phyloP scores from a whole-genome alignment of 2,888 invertebrate species.

The Athalia rosae region DNA sequence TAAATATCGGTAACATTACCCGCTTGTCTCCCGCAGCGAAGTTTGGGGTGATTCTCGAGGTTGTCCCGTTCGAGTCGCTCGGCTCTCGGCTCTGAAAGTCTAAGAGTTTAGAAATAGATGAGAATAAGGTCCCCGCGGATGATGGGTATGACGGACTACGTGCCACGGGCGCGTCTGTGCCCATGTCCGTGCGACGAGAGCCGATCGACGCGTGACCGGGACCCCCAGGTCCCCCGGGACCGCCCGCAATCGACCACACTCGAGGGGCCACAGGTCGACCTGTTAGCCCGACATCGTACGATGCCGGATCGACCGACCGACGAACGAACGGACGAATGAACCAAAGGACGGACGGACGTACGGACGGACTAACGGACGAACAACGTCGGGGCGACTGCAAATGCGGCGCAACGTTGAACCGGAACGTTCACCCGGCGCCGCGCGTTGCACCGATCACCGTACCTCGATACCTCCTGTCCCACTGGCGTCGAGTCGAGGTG shows the following conservation, averaged over 20 bases:
- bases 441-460: constrained; percentile 41
- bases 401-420: background rate
- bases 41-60: constrained; percentile 29
- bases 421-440: constrained; percentile 42
- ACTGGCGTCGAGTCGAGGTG: constrained; percentile 10
- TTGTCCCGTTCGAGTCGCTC: constrained; percentile 11
- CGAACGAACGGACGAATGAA: background rate
- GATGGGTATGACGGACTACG: background rate
- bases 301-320: constrained; percentile 7
- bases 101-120: too few species aligned
- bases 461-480: constrained; percentile 40
- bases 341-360: too few species aligned
- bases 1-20: constrained; percentile 49
- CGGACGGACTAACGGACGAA: constrained; percentile 31
- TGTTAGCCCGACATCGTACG: constrained; percentile 68
- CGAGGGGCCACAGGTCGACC: constrained; percentile 72
- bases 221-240: constrained; percentile 72
- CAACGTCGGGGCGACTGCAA: constrained; percentile 29
- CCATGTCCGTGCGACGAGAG: constrained; percentile 1
- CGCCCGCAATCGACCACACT: constrained; percentile 71
- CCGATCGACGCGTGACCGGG: constrained; percentile 67
- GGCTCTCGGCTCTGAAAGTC: too few species aligned
- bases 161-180: background rate
- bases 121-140: too few species aligned
- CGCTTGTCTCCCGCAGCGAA: constrained; percentile 40